Conservation (phyloP, 2,797 vertebrate species). For the Hapalemur alaotrensis region DNA sequence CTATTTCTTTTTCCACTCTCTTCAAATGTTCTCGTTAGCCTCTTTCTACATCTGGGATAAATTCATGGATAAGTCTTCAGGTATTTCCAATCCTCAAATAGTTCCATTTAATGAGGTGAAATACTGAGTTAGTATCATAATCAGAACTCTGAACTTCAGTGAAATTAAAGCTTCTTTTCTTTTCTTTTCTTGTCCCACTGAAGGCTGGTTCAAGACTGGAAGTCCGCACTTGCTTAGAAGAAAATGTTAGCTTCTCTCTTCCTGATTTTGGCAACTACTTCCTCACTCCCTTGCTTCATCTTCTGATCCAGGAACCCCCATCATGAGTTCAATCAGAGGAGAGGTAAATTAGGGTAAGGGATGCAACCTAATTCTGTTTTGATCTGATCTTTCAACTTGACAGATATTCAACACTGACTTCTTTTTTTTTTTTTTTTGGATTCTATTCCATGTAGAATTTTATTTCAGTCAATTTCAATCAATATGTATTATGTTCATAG, state of each 20-base stretch:
- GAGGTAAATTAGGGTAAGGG: not conserved
- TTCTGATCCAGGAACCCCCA: not conserved
- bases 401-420: not conserved
- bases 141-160: not conserved
- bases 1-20: not conserved
- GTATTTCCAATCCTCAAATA: not conserved
- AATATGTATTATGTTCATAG: not conserved
- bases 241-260: not conserved
- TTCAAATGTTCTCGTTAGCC: not conserved
- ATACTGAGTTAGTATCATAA: not conserved
- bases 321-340: not conserved
- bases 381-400: not conserved
- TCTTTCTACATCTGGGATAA: conserved; percentile 2
- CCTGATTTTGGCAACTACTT: not conserved
- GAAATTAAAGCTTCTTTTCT: not conserved
- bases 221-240: not conserved
- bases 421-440: not conserved
- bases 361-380: not conserved
- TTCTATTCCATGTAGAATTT: not conserved
- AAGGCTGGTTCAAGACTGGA: not conserved
- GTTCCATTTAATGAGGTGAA: not conserved
- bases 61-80: not conserved
- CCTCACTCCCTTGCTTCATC: not conserved
- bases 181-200: not conserved
- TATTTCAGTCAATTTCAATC: not conserved